Evolutionary conservation across 2,113 vertebrate genomes (phyloP).

Genomic region (Ictalurus furcatus): DNA sequence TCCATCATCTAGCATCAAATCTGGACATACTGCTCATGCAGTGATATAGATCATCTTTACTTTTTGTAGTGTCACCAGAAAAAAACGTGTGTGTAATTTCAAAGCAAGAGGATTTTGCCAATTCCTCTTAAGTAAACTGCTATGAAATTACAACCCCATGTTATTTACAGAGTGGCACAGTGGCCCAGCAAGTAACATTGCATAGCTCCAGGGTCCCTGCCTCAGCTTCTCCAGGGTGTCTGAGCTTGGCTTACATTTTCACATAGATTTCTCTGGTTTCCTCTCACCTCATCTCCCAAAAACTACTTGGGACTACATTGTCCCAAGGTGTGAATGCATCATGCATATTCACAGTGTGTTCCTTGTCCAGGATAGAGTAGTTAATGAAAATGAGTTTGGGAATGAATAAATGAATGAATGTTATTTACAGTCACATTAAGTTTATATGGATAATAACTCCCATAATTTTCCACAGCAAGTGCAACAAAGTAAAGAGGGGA

Average conservation of each 20-base stretch:
- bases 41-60: slow-evolving; percentile 11
- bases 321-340: not conserved
- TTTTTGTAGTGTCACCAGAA: not conserved
- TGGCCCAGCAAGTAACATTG: not conserved
- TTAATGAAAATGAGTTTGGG: not conserved
- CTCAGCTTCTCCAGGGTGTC: not conserved
- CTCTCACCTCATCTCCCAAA: not conserved
- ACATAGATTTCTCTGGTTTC: not conserved
- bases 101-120: not conserved
- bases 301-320: not conserved
- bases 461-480: not conserved
- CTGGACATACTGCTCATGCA: slow-evolving; percentile 61
- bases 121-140: not conserved
- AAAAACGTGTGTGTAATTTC: not conserved
- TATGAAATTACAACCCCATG: not conserved
- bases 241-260: not conserved
- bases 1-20: slow-evolving; percentile 77
- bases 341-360: not conserved
- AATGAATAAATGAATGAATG: not conserved
- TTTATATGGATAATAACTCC: slow-evolving; percentile 23
- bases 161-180: not conserved
- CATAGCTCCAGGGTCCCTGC: not conserved
- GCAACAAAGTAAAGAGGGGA: slow-evolving; percentile 1
- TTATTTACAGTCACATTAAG: slow-evolving; percentile 8
- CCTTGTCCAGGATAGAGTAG: not conserved